phyloP scores from a whole-genome alignment of 37 sponge, comb jelly and placozoan species.

The Theonella swinhoei region DNA sequence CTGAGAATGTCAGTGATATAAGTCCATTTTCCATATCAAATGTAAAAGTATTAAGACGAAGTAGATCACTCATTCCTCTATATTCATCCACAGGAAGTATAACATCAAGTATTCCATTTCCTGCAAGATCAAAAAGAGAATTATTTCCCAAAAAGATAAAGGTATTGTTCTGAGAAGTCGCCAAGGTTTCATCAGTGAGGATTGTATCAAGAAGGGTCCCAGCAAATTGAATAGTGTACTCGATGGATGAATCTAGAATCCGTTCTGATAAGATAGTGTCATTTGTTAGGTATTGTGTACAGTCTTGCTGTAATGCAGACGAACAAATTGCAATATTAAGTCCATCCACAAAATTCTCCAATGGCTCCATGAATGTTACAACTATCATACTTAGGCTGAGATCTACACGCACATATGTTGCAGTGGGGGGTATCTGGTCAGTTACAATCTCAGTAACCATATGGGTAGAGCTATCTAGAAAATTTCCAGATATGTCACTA shows the following conservation, averaged over 20 bases:
- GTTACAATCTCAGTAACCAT: neutral
- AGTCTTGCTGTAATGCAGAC: neutral
- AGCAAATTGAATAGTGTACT: conserved; percentile 18
- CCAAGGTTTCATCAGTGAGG: conserved; percentile 61
- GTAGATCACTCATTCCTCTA: conserved; percentile 15
- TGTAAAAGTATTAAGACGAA: conserved; percentile 46
- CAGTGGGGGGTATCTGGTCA: neutral
- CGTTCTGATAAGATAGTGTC: neutral
- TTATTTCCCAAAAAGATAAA: conserved; percentile 25
- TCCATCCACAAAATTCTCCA: neutral
- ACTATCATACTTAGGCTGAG: neutral
- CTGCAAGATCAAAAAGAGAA: conserved; percentile 54
- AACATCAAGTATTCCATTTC: conserved; percentile 45
- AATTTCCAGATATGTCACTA: conserved; percentile 54
- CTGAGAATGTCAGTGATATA: conserved; percentile 73
- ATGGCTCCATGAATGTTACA: neutral
- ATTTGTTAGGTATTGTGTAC: conserved; percentile 22
- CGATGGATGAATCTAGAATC: neutral
- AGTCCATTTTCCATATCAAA: conserved; percentile 69
- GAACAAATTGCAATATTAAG: conserved; percentile 16
- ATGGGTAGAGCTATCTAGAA: neutral
- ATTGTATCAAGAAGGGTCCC: conserved; percentile 52
- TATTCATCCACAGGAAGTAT: conserved; percentile 47
- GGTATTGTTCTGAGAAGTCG: conserved; percentile 40
- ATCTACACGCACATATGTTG: neutral